Evolutionary conservation across 23 tunicate species (phyloP).

Genomic region (Halocynthia aurantium): DNA sequence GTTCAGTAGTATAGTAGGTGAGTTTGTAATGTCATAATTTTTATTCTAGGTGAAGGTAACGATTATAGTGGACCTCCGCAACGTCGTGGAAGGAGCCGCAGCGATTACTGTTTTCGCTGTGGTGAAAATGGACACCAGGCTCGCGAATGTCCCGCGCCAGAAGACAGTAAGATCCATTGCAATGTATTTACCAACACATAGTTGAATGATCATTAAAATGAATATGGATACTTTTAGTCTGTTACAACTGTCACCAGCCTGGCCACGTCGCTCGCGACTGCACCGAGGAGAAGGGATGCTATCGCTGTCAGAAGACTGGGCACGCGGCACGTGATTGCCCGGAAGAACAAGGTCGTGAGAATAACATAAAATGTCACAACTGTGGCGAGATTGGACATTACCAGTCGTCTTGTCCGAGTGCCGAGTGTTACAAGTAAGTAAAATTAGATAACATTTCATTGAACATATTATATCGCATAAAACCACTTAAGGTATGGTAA

Average conservation of each 20-base stretch:
- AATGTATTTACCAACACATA: background rate
- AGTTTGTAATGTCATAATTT: background rate
- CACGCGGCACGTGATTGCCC: conserved; percentile 67
- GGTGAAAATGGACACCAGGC: conserved; percentile 90
- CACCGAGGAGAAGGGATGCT: conserved; percentile 77
- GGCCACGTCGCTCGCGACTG: conserved; percentile 91
- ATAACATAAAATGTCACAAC: conserved; percentile 56
- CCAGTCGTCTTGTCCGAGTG: conserved; percentile 61
- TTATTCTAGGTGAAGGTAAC: conserved; percentile 7
- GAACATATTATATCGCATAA: no score
- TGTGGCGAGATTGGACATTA: conserved; percentile 62
- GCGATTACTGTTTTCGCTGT: conserved; percentile 80
- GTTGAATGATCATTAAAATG: background rate
- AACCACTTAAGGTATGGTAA: no score
- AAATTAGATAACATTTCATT: background rate
- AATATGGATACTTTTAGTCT: conserved; percentile 32
- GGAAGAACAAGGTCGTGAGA: conserved; percentile 42
- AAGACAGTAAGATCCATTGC: conserved; percentile 46
- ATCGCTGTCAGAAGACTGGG: conserved; percentile 71
- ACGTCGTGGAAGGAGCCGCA: conserved; percentile 13
- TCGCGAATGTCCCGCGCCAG: conserved; percentile 49
- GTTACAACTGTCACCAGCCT: conserved; percentile 90
- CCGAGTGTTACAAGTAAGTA: conserved; percentile 70
- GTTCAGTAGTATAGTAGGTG: background rate
- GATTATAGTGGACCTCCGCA: conserved; percentile 14